Base-by-base conservation (phyloP, 2,113 vertebrate genomes). In the Reinhardtius hippoglossoides region DNA sequence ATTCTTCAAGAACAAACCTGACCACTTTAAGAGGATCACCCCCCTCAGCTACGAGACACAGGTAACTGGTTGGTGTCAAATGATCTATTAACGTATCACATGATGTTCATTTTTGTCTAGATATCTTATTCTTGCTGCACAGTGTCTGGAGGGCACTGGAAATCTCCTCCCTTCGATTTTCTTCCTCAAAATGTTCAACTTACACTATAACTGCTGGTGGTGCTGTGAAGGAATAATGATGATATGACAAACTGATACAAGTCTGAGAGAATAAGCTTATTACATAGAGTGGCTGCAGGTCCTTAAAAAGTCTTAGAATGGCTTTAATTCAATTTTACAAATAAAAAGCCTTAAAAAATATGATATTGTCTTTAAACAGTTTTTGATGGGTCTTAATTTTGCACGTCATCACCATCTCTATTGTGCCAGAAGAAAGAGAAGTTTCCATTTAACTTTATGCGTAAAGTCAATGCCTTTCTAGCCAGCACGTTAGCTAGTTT, bases 171-270 rank as follows among this genome's bases (percentile, higher is more conserved):
- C 27, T 61, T 27, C 10, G 31, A 31, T 31, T 31, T 31, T 31
- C 31, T 31, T 31, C 31, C 31, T 31, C 31, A 31, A 48, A 18
- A 26, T 48, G 14, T 16, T 50, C 5, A 50, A 16, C 15, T 50
- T 18, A 50, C 46, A 18, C 16, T 2, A 7, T 50, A 18, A 2
- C 4, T 48, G 68, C 7, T 57, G n/a, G 2, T 62, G 20, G 27
- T 7, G 2, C 2, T 60, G 48, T 71, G 37, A 20, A 64, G 52
- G 58, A 35, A 46, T 60, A 42, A 70, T 67, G 27, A 75, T 24
- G 35, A 64, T 54, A 46, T 48, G 65, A n/a, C 44, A 69, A 73
- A 62, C 9, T 52, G 59, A 69, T 18, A 9, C 18, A 50, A 46
- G 26, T 23, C 7, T 14, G 9, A 31, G 62, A 54, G 40, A 57